phyloP scores from a whole-genome alignment of 2,113 vertebrate genomes.

The Chrysemys picta region DNA sequence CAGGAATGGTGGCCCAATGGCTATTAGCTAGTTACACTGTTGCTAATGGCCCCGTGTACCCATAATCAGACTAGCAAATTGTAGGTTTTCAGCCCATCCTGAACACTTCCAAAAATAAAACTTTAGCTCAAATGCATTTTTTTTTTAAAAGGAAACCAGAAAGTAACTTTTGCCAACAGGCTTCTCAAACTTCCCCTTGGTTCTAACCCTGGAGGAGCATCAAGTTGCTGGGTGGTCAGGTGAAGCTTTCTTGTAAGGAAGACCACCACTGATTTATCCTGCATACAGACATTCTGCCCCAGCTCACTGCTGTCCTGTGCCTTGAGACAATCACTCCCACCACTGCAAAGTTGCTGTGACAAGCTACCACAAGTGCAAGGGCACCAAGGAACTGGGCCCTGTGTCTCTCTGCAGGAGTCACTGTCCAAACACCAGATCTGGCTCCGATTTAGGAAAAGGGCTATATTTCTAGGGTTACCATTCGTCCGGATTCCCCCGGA shows the following conservation, averaged over 20 bases:
- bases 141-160: not conserved
- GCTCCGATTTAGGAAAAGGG: not conserved
- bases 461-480: not conserved
- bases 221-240: not conserved
- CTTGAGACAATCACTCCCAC: not conserved
- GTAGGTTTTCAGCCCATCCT: not conserved
- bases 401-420: not conserved
- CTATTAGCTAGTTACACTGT: not conserved
- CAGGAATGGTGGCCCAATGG: not conserved
- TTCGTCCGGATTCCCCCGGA: no score
- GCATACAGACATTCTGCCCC: not conserved
- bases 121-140: not conserved
- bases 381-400: not conserved
- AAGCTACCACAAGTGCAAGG: not conserved
- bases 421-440: not conserved
- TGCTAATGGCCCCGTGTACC: not conserved
- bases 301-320: not conserved
- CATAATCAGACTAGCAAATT: not conserved
- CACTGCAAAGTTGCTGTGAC: not conserved
- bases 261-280: not conserved
- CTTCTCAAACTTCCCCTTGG: not conserved
- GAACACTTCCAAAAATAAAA: not conserved
- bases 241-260: not conserved
- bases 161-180: not conserved
- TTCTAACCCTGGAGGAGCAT: not conserved